Evolutionary conservation across 2,797 vertebrate species (phyloP), one percentile per base, ranked within the genome.

Genomic region (Heterohyrax brucei): DNA sequence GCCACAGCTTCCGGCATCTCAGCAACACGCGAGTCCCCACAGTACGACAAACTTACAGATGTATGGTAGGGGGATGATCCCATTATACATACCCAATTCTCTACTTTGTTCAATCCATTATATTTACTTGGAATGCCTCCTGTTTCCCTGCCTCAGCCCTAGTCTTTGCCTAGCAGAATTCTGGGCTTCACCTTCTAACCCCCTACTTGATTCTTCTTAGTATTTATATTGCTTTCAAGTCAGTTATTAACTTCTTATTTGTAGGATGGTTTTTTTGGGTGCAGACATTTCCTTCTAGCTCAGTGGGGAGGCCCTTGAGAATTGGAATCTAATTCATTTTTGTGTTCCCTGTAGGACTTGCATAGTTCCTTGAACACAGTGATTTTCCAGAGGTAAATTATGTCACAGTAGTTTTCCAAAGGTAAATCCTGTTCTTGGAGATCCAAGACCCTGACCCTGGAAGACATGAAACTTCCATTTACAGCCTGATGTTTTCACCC

Each of bases 321-420:
- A 64, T 33, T 59, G 10, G 19, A 28, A 48, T 95, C 46, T 84
- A 77, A 62, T 79, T 87, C 56, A 66, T 77, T 70, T 95, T 89
- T 92, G n/a, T 81, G 44, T 95, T 77, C 22, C 75, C 46, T 79
- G 3, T n/a, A 66, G 59, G 72, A 53, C 33, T 70, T 50, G 28
- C 16, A 10, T 50, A 62, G 10, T 77, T 82, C 13, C 53, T 96
- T 46, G 39, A 75, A 48, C 18, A 73, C 12, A 70, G 56, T 48
- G 24, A 16, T 92, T 94, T 93, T 87, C 87, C 7, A 53, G 39
- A 44, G 39, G 39, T 79, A 85, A 85, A 39, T n/a, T n/a, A 64
- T 14, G n/a, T 2, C 18, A 59, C 44, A 70, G 56, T 48, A 28
- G 13, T 92, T 94, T 93, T 87, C 87, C 7, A 53, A 46, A 44